Percentiles rank a stretch among this genome's conserved stretches.
Conservation (phyloP, 2,113 vertebrate species). For the Tympanuchus pallidicinctus region DNA sequence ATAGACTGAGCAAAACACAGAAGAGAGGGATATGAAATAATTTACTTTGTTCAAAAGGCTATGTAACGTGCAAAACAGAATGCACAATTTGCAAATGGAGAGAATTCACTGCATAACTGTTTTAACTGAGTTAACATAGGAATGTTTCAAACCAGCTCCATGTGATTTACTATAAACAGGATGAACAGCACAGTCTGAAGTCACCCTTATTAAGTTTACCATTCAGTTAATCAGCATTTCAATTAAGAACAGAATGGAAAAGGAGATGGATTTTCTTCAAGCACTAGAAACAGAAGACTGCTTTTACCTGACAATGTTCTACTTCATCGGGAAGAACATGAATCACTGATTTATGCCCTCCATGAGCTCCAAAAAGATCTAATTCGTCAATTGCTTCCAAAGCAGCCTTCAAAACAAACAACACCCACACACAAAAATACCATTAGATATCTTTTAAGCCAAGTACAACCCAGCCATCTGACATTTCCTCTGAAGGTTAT, state of each 20-base stretch:
- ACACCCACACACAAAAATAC: neutral
- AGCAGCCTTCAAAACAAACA: constrained; percentile 84
- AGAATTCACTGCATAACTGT: neutral
- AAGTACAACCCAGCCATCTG: neutral
- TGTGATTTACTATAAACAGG: neutral
- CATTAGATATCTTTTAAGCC: neutral
- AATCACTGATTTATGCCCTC: constrained; percentile 95
- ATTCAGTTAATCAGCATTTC: neutral
- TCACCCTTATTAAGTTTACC: neutral
- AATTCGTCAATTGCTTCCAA: constrained; percentile 98
- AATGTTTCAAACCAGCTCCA: neutral
- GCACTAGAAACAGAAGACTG: neutral
- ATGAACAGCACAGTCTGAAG: neutral
- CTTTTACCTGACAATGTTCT: constrained; percentile 94
- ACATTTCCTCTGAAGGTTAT: neutral
- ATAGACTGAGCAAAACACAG: constrained; percentile 86
- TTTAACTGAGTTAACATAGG: neutral
- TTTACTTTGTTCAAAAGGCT: neutral
- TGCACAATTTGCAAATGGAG: neutral
- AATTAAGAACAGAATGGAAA: neutral
- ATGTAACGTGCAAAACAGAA: neutral
- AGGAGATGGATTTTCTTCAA: neutral
- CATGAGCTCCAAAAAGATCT: constrained; percentile 95
- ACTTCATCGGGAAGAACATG: constrained; percentile 97
- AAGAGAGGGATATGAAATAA: neutral